These are phyloP conservation scores for Poecilobothrus nobilitatus DNA, from an alignment of 2,888 invertebrate genomes.

Conservation along the genomic window DNA sequence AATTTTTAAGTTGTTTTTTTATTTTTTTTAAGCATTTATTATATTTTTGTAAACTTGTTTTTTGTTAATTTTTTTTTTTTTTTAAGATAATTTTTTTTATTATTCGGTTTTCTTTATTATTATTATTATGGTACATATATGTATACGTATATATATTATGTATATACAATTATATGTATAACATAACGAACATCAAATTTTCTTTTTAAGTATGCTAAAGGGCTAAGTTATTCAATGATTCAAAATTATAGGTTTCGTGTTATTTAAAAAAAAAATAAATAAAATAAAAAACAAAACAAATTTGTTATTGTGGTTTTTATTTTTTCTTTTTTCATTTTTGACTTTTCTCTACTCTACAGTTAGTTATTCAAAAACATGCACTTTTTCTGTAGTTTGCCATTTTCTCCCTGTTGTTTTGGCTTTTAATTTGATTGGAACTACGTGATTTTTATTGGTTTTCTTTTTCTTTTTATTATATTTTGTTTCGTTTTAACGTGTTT, in stretches of 20 bases:
- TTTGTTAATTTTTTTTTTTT: too few relatives aligned
- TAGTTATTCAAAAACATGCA: not conserved
- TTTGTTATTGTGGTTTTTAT: too few relatives aligned
- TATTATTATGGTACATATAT: too few relatives aligned
- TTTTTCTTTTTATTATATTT: not conserved
- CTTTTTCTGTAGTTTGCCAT: not conserved
- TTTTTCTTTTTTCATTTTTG: too few relatives aligned
- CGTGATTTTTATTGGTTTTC: not conserved
- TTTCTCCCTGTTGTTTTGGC: not conserved
- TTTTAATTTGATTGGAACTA: slow-evolving; percentile 6
- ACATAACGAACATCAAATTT: not conserved
- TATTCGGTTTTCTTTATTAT: too few relatives aligned
- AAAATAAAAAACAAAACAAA: not conserved
- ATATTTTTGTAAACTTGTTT: too few relatives aligned
- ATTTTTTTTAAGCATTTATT: too few relatives aligned
- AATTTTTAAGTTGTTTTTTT: too few relatives aligned
- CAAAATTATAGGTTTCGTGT: slow-evolving; percentile 43
- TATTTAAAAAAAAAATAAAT: not conserved
- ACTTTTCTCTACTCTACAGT: not conserved
- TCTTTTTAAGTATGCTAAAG: slow-evolving; percentile 33
- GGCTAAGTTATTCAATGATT: slow-evolving; percentile 45
- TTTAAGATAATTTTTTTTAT: too few relatives aligned
- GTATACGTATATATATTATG: too few relatives aligned
- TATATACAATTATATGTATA: not conserved
- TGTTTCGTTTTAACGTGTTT: not conserved